Percentiles rank a stretch among this genome's conserved stretches.
phyloP scores from a whole-genome alignment of 2,797 vertebrate species.

The Helarctos malayanus region DNA sequence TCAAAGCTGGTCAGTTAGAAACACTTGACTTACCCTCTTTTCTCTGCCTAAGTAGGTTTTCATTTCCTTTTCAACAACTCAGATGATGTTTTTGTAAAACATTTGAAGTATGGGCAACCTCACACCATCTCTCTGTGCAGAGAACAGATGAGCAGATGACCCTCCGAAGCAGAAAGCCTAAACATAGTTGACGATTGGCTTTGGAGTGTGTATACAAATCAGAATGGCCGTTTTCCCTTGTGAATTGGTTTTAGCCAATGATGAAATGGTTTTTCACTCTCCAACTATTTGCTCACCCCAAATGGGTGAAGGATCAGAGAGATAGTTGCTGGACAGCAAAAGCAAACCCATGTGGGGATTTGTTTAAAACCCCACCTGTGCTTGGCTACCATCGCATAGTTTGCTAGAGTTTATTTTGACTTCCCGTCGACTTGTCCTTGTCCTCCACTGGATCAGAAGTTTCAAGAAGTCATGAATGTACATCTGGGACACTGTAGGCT shows the following conservation, averaged over 20 bases:
- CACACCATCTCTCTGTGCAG: accelerated
- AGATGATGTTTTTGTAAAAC: not conserved
- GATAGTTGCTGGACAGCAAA: not conserved
- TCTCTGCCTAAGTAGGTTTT: not conserved
- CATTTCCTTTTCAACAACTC: not conserved
- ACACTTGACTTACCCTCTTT: not conserved
- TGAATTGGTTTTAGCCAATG: not conserved
- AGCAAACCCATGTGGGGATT: not conserved
- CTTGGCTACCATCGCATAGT: not conserved
- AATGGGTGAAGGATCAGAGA: not conserved
- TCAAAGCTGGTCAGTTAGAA: not conserved
- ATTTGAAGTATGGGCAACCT: not conserved
- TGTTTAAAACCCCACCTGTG: not conserved
- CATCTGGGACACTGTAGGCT: accelerated
- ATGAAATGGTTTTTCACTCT: not conserved
- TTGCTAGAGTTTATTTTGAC: not conserved
- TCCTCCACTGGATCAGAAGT: not conserved
- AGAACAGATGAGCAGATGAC: not conserved
- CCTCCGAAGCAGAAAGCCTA: not conserved
- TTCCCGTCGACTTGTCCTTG: not conserved
- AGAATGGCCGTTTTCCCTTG: not conserved
- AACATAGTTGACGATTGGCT: not conserved
- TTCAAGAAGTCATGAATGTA: not conserved
- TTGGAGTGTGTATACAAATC: not conserved
- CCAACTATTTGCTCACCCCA: not conserved